These are phyloP conservation scores for Leptopilina drosophilae DNA, from an alignment of 2,888 invertebrate genomes.

Conservation along the genomic window DNA sequence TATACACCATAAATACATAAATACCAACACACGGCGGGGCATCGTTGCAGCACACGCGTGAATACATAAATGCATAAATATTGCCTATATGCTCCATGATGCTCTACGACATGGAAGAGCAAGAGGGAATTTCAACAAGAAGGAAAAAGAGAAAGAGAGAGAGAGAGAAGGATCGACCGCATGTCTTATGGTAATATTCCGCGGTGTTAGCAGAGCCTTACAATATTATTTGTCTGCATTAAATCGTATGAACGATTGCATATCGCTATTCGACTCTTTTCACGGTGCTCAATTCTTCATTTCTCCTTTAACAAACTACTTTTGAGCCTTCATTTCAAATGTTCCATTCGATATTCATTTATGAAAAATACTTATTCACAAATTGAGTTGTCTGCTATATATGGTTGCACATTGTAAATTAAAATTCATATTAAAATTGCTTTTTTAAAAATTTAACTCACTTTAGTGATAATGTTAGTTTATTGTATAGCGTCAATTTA, in stretches of 20 bases:
- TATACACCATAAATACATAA: constrained; percentile 65
- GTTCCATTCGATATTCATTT: no score
- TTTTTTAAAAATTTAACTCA: not conserved
- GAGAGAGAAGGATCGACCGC: constrained; percentile 56
- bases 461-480: not conserved
- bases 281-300: constrained; percentile 52
- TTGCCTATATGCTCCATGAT: constrained; percentile 48
- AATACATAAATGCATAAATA: constrained; percentile 72
- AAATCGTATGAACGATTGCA: constrained; percentile 64
- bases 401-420: no score
- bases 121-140: constrained; percentile 3
- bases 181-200: constrained; percentile 72
- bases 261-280: constrained; percentile 50
- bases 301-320: not conserved
- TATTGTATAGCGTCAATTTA: not conserved
- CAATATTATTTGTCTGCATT: constrained; percentile 71
- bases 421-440: not conserved
- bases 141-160: constrained; percentile 29
- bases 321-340: not conserved
- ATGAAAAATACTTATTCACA: no score
- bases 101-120: constrained; percentile 29
- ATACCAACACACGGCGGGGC: constrained; percentile 65
- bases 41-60: constrained; percentile 61
- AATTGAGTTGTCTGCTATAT: no score
- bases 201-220: constrained; percentile 69